phyloP scores from a whole-genome alignment of 2,888 invertebrate species.

The Archips crataeganus region DNA sequence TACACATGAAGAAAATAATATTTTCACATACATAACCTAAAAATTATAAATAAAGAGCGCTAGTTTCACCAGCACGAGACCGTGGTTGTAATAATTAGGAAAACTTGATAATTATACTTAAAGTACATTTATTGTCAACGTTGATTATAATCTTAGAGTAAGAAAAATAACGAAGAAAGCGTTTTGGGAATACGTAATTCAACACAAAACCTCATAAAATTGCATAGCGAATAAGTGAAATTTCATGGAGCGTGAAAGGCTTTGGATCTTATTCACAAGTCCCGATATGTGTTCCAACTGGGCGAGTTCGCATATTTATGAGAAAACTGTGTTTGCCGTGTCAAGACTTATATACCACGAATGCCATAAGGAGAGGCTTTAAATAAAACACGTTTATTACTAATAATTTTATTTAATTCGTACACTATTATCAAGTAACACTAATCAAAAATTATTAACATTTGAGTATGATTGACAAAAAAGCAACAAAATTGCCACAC shows the following conservation, averaged over 20 bases:
- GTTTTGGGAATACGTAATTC: slow-evolving; percentile 2
- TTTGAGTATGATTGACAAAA: neutral
- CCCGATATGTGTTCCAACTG: slow-evolving; percentile 31
- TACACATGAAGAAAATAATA: too few relatives aligned
- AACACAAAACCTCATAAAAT: slow-evolving; percentile 33
- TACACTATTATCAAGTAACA: neutral
- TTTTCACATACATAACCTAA: too few relatives aligned
- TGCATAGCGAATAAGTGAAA: slow-evolving; percentile 35
- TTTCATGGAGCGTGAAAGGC: slow-evolving; percentile 37
- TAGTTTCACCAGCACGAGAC: too few relatives aligned
- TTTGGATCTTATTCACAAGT: slow-evolving; percentile 38
- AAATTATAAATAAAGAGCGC: too few relatives aligned
- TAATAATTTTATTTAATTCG: neutral
- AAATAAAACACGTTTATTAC: neutral
- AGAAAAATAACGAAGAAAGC: neutral
- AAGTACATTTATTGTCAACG: neutral
- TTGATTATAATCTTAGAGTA: neutral
- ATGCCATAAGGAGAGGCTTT: neutral
- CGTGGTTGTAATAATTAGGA: too few relatives aligned
- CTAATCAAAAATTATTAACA: neutral
- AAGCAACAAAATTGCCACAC: too few relatives aligned
- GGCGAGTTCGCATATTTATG: slow-evolving; percentile 38
- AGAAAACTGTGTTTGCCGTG: slow-evolving; percentile 31
- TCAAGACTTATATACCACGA: slow-evolving; percentile 2
- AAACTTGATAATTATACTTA: too few relatives aligned